Conservation (phyloP, 2,888 invertebrate species). For the Syritta pipiens region DNA sequence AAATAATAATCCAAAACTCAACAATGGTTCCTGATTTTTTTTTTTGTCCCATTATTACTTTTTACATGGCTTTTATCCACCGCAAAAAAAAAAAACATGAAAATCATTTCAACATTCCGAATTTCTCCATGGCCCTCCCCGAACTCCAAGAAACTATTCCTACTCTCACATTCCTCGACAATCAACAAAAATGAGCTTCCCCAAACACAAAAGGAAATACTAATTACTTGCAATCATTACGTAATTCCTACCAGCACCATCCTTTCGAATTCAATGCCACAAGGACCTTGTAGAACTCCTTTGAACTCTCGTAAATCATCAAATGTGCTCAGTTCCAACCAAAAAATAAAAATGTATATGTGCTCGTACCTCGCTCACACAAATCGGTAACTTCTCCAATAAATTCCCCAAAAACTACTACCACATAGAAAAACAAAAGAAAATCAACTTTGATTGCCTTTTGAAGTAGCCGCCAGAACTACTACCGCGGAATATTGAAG, state of each 20-base stretch:
- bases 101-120: too few species aligned
- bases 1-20: too few species aligned
- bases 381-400: too few species aligned
- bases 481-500: constrained; percentile 41
- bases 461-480: constrained; percentile 4
- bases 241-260: constrained; percentile 7
- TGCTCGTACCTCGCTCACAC: too few species aligned
- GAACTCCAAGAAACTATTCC: background rate
- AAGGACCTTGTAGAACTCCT: constrained; percentile 20
- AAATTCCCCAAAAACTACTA: too few species aligned
- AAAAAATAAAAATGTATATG: background rate
- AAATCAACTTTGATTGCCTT: constrained; percentile 37
- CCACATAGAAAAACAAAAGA: constrained; percentile 18
- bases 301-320: constrained; percentile 15
- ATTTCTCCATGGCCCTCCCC: too few species aligned
- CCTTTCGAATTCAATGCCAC: constrained; percentile 33
- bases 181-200: too few species aligned
- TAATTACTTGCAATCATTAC: constrained; percentile 39
- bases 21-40: too few species aligned
- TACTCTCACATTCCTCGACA: too few species aligned
- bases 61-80: too few species aligned
- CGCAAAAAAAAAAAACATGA: too few species aligned
- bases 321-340: constrained; percentile 1
- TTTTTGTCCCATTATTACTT: too few species aligned
- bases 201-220: constrained; percentile 5